These are phyloP conservation scores for Neoarius graeffei DNA, from an alignment of 2,113 vertebrate genomes.

Conservation along the genomic window DNA sequence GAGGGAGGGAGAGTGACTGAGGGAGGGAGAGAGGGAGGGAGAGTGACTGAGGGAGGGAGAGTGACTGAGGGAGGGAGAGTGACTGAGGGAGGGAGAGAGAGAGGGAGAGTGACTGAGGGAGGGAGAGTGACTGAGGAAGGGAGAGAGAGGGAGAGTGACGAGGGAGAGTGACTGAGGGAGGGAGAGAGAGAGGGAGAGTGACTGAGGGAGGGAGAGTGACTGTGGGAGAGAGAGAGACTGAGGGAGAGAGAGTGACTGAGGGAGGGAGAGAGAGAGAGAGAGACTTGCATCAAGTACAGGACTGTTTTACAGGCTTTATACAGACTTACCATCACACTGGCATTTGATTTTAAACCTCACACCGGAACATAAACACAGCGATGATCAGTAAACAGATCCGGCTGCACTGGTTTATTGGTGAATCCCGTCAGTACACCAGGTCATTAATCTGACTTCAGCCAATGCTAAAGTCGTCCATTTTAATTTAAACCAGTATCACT, in stretches of 20 bases:
- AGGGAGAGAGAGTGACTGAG: not conserved
- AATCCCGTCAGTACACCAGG: not conserved
- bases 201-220: not conserved
- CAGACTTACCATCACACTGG: not conserved
- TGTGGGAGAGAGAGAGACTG: conserved; percentile 26
- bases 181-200: conserved; percentile 45
- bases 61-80: too few species aligned
- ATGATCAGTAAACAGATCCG: too few species aligned
- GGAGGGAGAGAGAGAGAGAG: conserved; percentile 28
- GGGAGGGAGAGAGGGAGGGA: fast-evolving
- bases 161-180: not conserved
- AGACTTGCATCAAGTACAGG: not conserved
- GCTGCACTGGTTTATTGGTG: not conserved
- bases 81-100: too few species aligned
- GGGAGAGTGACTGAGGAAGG: too few species aligned
- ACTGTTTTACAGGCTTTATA: not conserved
- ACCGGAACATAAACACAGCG: not conserved
- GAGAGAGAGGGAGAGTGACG: conserved; percentile 33
- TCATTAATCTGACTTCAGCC: not conserved
- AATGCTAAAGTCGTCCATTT: not conserved
- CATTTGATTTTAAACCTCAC: not conserved
- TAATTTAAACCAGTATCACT: not conserved
- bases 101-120: too few species aligned
- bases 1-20: too few species aligned
- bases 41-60: too few species aligned